phyloP scores from a whole-genome alignment of 2,113 vertebrate species.

The Microcebus tavaratra region DNA sequence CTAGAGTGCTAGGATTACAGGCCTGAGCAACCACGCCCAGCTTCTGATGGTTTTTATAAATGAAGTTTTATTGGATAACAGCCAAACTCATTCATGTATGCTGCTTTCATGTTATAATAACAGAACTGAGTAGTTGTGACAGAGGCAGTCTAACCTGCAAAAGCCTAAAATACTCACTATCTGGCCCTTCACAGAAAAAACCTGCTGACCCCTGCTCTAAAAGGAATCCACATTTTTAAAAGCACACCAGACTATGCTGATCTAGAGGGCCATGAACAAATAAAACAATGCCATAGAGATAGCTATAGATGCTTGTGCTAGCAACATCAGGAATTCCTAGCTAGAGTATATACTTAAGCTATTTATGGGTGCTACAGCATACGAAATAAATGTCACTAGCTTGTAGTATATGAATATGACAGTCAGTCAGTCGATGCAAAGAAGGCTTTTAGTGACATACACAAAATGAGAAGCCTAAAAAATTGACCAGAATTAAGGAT shows the following conservation, averaged over 20 bases:
- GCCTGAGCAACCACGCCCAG: no score
- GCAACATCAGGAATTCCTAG: constrained; percentile 21
- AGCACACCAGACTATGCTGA: neutral
- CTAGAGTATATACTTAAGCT: neutral
- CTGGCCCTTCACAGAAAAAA: neutral
- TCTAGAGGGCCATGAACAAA: neutral
- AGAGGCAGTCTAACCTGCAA: neutral
- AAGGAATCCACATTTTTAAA: constrained; percentile 24
- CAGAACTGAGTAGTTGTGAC: neutral
- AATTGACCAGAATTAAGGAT: constrained; percentile 3
- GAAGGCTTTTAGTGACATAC: neutral
- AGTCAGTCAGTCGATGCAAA: neutral
- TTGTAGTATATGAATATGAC: neutral
- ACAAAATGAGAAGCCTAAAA: constrained; percentile 38
- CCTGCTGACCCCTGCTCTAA: neutral
- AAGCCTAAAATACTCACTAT: constrained; percentile 43
- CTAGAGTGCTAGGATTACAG: no score
- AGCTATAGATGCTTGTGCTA: neutral
- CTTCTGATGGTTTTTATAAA: neutral
- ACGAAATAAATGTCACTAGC: constrained; percentile 38
- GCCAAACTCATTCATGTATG: neutral
- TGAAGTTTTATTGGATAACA: neutral
- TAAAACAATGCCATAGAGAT: neutral
- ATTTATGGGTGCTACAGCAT: neutral
- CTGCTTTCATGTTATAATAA: neutral